Evolutionary conservation across 1,140 invertebrate genomes (phyloP).

Genomic region (Delia radicum): DNA sequence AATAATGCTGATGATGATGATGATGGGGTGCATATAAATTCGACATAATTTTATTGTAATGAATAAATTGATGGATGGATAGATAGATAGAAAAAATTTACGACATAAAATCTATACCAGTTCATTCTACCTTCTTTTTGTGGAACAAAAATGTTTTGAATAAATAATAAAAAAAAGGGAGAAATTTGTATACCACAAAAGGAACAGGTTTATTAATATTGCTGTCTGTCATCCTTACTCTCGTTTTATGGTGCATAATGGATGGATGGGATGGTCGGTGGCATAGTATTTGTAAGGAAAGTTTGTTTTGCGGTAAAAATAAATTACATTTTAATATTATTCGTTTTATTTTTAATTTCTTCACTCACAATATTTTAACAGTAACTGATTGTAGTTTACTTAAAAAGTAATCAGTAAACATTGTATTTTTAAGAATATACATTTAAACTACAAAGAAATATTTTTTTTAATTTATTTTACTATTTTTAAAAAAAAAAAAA

Average conservation of each 20-base stretch:
- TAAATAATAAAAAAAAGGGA: constrained; percentile 4
- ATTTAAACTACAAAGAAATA: no score
- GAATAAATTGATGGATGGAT: constrained; percentile 57
- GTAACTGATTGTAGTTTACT: no score
- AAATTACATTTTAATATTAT: constrained; percentile 19
- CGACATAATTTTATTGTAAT: constrained; percentile 57
- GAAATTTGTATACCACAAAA: not conserved
- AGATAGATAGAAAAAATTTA: not conserved
- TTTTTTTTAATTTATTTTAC: not conserved
- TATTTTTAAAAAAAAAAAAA: no score
- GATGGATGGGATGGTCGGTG: not conserved
- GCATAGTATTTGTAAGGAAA: not conserved
- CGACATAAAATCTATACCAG: not conserved
- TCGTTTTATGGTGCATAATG: not conserved
- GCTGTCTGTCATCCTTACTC: constrained; percentile 3
- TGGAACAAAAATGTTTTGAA: not conserved
- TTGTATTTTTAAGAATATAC: no score
- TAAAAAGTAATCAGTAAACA: no score
- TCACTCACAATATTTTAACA: no score
- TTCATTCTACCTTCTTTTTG: not conserved
- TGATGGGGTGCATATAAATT: constrained; percentile 55
- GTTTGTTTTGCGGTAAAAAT: constrained; percentile 16
- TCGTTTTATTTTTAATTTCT: not conserved
- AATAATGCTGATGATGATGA: not conserved
- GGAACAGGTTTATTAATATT: constrained; percentile 22